Evolutionary conservation across 2,797 vertebrate species (phyloP).

Genomic region (Chelmon rostratus): DNA sequence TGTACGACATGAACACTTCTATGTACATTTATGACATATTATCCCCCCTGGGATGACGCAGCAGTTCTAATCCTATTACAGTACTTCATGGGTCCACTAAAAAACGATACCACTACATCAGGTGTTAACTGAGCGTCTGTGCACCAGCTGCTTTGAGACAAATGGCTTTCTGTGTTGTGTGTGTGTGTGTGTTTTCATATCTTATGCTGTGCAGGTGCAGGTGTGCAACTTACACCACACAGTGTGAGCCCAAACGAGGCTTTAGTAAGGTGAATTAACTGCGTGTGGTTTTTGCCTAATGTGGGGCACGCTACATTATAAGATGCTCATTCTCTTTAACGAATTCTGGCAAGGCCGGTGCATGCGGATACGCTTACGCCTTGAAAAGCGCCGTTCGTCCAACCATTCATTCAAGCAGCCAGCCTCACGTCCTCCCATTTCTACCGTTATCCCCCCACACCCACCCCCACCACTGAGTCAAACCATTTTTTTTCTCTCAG

Average conservation of each 20-base stretch:
- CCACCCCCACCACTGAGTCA: conserved; percentile 5
- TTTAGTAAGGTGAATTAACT: conserved; percentile 3
- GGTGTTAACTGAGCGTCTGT: conserved; percentile 12
- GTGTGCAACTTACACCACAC: conserved; percentile 10
- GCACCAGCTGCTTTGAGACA: conserved; percentile 18
- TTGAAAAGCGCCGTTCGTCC: conserved; percentile 31
- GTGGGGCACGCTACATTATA: background rate
- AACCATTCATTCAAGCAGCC: conserved; percentile 41
- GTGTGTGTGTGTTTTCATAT: background rate
- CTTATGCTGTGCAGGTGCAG: conserved; percentile 24
- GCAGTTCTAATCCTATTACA: conserved; percentile 29
- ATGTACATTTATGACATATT: conserved; percentile 22
- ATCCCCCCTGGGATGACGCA: conserved; percentile 23
- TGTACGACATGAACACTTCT: conserved; percentile 15
- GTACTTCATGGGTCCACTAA: conserved; percentile 6
- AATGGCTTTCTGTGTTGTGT: background rate
- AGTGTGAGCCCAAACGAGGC: background rate
- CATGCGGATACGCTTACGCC: conserved; percentile 24
- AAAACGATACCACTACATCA: conserved; percentile 6
- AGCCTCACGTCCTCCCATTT: conserved; percentile 31
- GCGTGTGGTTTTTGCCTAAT: conserved; percentile 8
- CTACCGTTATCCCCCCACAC: conserved; percentile 35
- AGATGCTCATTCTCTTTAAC: conserved; percentile 12
- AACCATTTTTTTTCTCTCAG: conserved; percentile 21
- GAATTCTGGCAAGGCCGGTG: conserved; percentile 17